Evolutionary conservation across 2,113 vertebrate species (phyloP), one percentile per base, ranked within the genome.

Genomic region (Ariopsis seemanni): DNA sequence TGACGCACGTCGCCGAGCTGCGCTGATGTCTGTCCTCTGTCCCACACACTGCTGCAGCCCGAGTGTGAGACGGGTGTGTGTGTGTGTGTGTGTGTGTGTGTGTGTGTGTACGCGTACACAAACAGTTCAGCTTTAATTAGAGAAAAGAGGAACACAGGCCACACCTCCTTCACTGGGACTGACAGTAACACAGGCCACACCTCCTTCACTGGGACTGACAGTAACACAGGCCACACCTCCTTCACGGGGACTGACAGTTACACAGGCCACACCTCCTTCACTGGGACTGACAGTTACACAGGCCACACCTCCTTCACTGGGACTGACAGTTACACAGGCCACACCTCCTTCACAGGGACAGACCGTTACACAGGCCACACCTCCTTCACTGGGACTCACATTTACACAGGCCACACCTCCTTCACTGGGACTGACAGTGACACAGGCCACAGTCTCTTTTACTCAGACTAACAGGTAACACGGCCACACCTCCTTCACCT

Each of bases 11-110:
- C 15, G 15, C 71, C 20, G 17, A 27, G 72, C 34, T 15, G 60
- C 25, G 60, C 60, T 50, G 74, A 42, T 69, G 18, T 69, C 75
- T 80, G 85, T 55, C 60, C 60, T 79, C 60, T 55, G 75, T 78
- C 42, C 15, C 14, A 75, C n/a, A 60, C 84, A 63, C 18, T 74
- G 30, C 27, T 50, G 30, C 69, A n/a, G 67, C 30, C 30, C 30
- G 25, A 85, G 53, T 77, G 83, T 48, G 67, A 60, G 20, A 74
- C n/a, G 27, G 60, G 74, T 53, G 72, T 75, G 42, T 75, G 18
- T 63, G 57, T 74, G 86, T 50, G 72, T 1, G 42, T 75, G 53
- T 83, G 57, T 75, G 22, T 63, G 74, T 53, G 72, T 75, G 42
- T 75, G 18, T 63, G 57, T 74, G 86, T 50, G 72, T 1, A 34